Evolutionary conservation across 1,140 invertebrate species (phyloP).

Genomic region (Hestina assimilis): DNA sequence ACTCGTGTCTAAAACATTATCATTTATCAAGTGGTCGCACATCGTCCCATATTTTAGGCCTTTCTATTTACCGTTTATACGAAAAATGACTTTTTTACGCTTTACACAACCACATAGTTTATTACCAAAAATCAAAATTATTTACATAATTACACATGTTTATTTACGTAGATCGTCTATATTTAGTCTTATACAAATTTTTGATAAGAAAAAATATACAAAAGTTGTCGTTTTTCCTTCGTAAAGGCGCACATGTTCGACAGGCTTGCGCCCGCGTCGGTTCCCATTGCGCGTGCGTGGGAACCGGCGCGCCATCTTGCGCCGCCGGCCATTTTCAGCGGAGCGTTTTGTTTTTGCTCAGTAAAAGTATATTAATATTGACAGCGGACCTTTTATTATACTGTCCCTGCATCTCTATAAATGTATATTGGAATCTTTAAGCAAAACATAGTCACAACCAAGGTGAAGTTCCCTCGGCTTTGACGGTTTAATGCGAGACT

Average conservation of each 20-base stretch:
- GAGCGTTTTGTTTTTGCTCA: constrained; percentile 49
- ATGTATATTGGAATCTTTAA: constrained; percentile 12
- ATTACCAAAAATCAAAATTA: too few species aligned
- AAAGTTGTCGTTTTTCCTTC: constrained; percentile 51
- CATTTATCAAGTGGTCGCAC: too few species aligned
- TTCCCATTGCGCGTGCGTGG: constrained; percentile 65
- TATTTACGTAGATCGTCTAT: background rate
- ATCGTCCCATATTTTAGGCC: too few species aligned
- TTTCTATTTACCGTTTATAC: too few species aligned
- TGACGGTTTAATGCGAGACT: background rate
- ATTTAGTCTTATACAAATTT: constrained; percentile 17
- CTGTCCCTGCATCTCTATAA: constrained; percentile 10
- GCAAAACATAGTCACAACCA: background rate
- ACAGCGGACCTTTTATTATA: constrained; percentile 14
- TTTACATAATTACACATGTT: background rate
- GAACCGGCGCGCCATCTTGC: constrained; percentile 60
- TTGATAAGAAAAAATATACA: constrained; percentile 40
- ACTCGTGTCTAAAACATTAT: too few species aligned
- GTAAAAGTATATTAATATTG: constrained; percentile 52
- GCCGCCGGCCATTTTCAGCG: constrained; percentile 55
- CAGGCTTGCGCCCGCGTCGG: constrained; percentile 32
- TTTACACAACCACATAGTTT: too few species aligned
- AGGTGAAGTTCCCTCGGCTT: background rate
- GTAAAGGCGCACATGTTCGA: constrained; percentile 53
- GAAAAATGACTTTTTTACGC: too few species aligned